Base-by-base conservation (phyloP, 2,797 vertebrate species). In the Malacoctenus gilli region DNA sequence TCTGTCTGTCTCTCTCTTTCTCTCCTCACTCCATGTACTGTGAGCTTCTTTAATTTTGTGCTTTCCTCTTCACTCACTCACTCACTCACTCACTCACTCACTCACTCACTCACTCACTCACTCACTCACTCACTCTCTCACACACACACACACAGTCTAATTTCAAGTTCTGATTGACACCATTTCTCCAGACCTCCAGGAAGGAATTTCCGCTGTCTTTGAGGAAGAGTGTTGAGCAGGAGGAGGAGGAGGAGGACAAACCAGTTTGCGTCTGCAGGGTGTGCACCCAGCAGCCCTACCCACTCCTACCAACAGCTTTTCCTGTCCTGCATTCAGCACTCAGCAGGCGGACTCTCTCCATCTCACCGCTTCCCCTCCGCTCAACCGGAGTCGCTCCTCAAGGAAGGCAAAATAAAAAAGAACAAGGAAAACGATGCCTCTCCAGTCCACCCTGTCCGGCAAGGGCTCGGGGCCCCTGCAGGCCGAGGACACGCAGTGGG, bases 351-450 rank as follows among this genome's bases (percentile, higher is more conserved):
- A 40, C 44, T 60, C 28, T 0, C 30, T 59, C 40, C 67, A 61
- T 68, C 74, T 54, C 54, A 35, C 51, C 19, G n/a, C n/a, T n/a
- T 22, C 65, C 11, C 11, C 50, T 60, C 51, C 36, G 44, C 39
- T 47, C 10, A 15, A 5, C 1, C 54, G 2, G 36, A 28, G 18
- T n/a, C 32, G n/a, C 31, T 40, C 4, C 20, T 15, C 43, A 49
- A 23, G 35, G 52, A 36, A 16, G 35, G 9, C n/a, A n/a, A n/a
- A n/a, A n/a, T n/a, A n/a, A n/a, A n/a, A n/a, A n/a, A n/a, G n/a
- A n/a, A n/a, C n/a, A n/a, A n/a, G n/a, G 15, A 19, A 49, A 49
- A 79, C 32, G 49, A 86, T 95, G 95, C 93, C 95, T 21, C 79
- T 89, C 63, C 72, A 87, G 13, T 79, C 87, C 58, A 67, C 72